Percentiles rank a stretch among this genome's conserved stretches.
phyloP scores from a whole-genome alignment of 2,113 vertebrate species.

The Dasyornis broadbenti region DNA sequence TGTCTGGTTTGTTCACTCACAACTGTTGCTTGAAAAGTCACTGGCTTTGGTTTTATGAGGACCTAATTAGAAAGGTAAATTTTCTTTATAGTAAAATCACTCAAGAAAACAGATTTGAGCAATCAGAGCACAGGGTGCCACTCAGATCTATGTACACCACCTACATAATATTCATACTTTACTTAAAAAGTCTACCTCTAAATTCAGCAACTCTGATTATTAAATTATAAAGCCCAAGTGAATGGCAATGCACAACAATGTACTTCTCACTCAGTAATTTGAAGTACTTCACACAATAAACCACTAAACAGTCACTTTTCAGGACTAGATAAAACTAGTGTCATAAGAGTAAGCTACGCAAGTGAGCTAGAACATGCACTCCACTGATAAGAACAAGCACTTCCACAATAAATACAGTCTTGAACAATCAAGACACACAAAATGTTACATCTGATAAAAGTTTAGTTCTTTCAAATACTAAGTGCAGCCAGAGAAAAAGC shows the following conservation, averaged over 20 bases:
- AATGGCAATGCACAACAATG: neutral
- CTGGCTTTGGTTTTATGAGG: constrained; percentile 97
- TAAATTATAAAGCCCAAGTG: neutral
- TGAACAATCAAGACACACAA: neutral
- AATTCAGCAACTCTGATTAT: neutral
- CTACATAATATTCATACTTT: neutral
- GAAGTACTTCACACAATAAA: neutral
- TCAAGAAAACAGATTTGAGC: neutral
- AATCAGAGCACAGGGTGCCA: neutral
- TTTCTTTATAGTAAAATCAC: neutral
- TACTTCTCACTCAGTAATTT: neutral
- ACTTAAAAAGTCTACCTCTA: neutral
- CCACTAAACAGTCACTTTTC: neutral
- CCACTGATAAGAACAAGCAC: neutral
- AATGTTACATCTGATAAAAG: neutral
- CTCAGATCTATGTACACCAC: neutral
- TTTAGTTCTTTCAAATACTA: neutral
- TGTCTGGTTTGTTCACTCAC: constrained; percentile 95
- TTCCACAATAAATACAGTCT: neutral
- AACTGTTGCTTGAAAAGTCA: constrained; percentile 90
- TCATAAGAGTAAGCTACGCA: neutral
- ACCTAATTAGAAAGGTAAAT: constrained; percentile 76
- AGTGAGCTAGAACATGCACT: constrained; percentile 15
- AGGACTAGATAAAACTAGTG: neutral
- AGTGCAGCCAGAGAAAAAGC: neutral